phyloP scores from a whole-genome alignment of 2,797 vertebrate species.

The Pangasius mekongensis region DNA sequence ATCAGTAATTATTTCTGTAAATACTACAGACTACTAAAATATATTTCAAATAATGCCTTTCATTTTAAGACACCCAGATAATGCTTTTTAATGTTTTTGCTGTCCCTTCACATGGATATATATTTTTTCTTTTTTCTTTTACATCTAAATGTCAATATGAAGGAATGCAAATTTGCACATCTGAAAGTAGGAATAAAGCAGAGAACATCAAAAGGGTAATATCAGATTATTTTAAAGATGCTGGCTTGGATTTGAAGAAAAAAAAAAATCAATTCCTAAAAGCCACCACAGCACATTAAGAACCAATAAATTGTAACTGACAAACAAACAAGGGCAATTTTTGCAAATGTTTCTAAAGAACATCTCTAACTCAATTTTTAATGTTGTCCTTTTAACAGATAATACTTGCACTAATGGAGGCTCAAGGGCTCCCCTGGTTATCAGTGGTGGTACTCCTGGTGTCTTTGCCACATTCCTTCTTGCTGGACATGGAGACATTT shows the following conservation, averaged over 20 bases:
- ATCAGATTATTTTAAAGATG: background rate
- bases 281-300: background rate
- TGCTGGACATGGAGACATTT: conserved; percentile 38
- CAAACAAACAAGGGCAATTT: too few relatives aligned
- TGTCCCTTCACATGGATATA: background rate
- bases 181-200: background rate
- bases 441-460: conserved; percentile 45
- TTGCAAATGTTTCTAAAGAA: background rate
- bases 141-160: background rate
- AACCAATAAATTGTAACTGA: background rate
- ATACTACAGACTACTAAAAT: background rate
- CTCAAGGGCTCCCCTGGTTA: conserved; percentile 48
- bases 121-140: too few relatives aligned
- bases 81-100: background rate
- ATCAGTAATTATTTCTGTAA: background rate
- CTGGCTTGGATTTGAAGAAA: background rate
- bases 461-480: conserved; percentile 35
- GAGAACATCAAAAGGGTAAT: background rate
- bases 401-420: conserved; percentile 55
- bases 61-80: background rate
- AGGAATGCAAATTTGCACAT: background rate
- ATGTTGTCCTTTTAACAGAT: conserved; percentile 19
- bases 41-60: background rate
- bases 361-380: background rate
- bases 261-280: background rate